Conservation (phyloP, 2,888 invertebrate genomes). For the Anthophora plumipes region DNA sequence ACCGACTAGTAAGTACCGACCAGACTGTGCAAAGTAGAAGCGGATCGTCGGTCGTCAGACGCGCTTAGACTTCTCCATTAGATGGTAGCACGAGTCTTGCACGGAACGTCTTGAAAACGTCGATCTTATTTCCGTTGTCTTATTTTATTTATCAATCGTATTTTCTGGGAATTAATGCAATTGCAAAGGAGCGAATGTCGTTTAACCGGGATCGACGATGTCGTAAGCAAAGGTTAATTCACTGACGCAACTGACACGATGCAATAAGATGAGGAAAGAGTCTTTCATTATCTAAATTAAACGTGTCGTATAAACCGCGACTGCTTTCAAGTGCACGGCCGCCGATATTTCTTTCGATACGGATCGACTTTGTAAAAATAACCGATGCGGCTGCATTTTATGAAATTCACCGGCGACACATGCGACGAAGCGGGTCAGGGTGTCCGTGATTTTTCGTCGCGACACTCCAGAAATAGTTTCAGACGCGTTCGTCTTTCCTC, state of each 20-base stretch:
- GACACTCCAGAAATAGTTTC: conserved; percentile 70
- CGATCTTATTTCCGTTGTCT: not conserved
- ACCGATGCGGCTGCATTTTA: conserved; percentile 8
- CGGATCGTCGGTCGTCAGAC: conserved; percentile 17
- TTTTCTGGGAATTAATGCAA: not conserved
- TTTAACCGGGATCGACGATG: not conserved
- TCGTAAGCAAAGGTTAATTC: conserved; percentile 28
- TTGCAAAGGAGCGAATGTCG: not conserved
- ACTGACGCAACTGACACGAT: conserved; percentile 20
- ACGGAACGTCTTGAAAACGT: not conserved
- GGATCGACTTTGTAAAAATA: conserved; percentile 18
- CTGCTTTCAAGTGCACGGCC: not conserved
- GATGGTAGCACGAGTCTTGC: conserved; percentile 62
- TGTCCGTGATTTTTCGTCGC: conserved; percentile 70
- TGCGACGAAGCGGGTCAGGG: conserved; percentile 39
- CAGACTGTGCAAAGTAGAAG: conserved; percentile 16
- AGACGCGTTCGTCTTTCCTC: conserved; percentile 45
- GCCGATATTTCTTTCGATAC: not conserved
- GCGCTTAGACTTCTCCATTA: conserved; percentile 26
- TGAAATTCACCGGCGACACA: conserved; percentile 18
- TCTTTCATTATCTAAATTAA: conserved; percentile 22
- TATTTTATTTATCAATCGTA: not conserved
- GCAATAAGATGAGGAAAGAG: conserved; percentile 7
- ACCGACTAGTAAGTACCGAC: conserved; percentile 41
- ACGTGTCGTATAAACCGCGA: too few relatives aligned